Evolutionary conservation across 2,888 invertebrate species (phyloP).

Genomic region (Caenorhabditis uteleia): DNA sequence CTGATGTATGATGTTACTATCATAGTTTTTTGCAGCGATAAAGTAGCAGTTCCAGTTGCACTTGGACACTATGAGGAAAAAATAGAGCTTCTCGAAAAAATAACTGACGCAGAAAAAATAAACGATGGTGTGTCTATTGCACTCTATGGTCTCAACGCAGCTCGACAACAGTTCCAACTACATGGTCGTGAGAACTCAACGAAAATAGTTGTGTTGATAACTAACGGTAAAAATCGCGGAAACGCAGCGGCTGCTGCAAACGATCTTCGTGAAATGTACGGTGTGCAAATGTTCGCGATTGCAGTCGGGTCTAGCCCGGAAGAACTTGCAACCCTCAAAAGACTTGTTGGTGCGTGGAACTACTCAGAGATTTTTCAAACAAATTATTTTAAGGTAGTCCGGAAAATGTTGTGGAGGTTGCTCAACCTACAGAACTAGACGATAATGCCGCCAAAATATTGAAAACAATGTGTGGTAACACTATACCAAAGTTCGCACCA

Average conservation of each 20-base stretch:
- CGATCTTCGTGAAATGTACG: constrained; percentile 61
- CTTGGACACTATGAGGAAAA: constrained; percentile 69
- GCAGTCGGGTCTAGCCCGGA: constrained; percentile 60
- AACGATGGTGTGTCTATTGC: constrained; percentile 61
- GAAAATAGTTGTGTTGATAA: constrained; percentile 63
- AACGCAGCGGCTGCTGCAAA: constrained; percentile 64
- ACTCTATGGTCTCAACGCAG: constrained; percentile 66
- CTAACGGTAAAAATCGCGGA: constrained; percentile 66
- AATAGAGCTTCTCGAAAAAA: constrained; percentile 65
- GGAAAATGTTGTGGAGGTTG: constrained; percentile 43
- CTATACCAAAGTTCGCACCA: constrained; percentile 15
- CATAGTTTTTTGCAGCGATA: constrained; percentile 55
- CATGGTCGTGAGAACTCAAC: constrained; percentile 64
- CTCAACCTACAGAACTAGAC: constrained; percentile 38
- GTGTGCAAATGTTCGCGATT: constrained; percentile 62
- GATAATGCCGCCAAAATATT: constrained; percentile 37
- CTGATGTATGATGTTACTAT: background rate
- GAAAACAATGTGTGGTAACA: constrained; percentile 44
- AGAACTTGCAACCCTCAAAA: constrained; percentile 52
- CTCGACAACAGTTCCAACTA: constrained; percentile 64
- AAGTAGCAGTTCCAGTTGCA: constrained; percentile 67
- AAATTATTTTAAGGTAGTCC: constrained; percentile 11
- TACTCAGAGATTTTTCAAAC: constrained; percentile 1
- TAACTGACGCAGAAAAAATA: constrained; percentile 59
- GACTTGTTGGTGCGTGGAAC: constrained; percentile 52